These are phyloP conservation scores for Potorous gilbertii DNA, from an alignment of 2,797 vertebrate species.

Conservation along the genomic window DNA sequence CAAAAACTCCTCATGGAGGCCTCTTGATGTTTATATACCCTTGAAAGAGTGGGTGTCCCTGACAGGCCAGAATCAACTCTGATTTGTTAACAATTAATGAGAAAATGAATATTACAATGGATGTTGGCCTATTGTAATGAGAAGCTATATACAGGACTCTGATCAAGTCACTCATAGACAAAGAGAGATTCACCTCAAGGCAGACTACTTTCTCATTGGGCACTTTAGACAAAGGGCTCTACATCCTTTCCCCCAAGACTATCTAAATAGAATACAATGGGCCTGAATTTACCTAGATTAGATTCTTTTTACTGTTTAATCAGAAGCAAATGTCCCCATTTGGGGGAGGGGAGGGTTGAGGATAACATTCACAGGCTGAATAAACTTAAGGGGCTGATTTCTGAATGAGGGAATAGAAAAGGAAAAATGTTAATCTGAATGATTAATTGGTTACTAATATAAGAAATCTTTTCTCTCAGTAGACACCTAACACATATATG, in stretches of 20 bases:
- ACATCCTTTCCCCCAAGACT: too few relatives aligned
- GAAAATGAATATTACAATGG: background rate
- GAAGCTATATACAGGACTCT: background rate
- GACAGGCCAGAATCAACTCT: background rate
- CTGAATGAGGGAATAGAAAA: background rate
- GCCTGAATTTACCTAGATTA: background rate
- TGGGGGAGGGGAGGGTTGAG: background rate
- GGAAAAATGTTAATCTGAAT: background rate
- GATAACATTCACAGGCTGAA: background rate
- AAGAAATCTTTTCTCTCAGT: background rate
- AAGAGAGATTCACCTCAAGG: background rate
- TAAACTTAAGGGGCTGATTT: background rate
- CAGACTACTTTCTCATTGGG: background rate
- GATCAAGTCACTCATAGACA: background rate
- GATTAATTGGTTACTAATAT: background rate
- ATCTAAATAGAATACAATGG: background rate
- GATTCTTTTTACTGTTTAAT: background rate
- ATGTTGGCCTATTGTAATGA: background rate
- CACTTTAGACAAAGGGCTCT: background rate
- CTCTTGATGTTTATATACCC: background rate
- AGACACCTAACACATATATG: background rate
- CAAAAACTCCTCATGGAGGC: background rate
- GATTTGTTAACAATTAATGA: background rate
- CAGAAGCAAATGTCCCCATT: background rate
- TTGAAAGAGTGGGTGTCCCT: background rate